These are phyloP conservation scores for Drosophila elegans DNA, from an alignment of 1,140 invertebrate species.

Conservation along the genomic window DNA sequence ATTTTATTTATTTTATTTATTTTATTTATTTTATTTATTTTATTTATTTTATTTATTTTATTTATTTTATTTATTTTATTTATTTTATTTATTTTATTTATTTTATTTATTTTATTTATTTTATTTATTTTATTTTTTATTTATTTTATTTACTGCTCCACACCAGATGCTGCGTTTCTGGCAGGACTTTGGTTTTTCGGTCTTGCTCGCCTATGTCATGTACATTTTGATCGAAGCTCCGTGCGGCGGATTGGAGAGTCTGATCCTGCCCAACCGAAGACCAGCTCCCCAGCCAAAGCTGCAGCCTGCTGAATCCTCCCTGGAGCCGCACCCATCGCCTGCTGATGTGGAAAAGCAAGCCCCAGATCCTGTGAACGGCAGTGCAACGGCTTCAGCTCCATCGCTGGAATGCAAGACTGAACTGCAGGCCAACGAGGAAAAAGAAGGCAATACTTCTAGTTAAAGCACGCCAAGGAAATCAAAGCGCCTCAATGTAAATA, in stretches of 20 bases:
- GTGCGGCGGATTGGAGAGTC: conserved; percentile 37
- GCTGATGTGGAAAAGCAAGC: conserved; percentile 26
- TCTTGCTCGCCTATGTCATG: conserved; percentile 43
- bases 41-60: background rate
- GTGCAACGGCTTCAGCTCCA: conserved; percentile 13
- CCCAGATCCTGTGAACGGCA: background rate
- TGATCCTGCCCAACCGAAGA: conserved; percentile 39
- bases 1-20: background rate
- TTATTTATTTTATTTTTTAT: background rate
- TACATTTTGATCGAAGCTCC: conserved; percentile 58
- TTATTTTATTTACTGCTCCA: background rate
- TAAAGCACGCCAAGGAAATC: background rate
- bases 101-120: background rate
- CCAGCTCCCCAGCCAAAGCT: conserved; percentile 22
- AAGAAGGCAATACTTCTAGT: background rate
- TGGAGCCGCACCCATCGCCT: background rate
- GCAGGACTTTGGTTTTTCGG: conserved; percentile 57
- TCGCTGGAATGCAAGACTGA: conserved; percentile 12
- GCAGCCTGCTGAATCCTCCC: background rate
- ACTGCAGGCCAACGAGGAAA: background rate
- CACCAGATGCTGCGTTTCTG: conserved; percentile 58
- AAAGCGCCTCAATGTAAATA: background rate
- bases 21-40: background rate
- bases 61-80: background rate
- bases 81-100: background rate